phyloP scores from a whole-genome alignment of 2,888 invertebrate species.

The Oligia strigilis region DNA sequence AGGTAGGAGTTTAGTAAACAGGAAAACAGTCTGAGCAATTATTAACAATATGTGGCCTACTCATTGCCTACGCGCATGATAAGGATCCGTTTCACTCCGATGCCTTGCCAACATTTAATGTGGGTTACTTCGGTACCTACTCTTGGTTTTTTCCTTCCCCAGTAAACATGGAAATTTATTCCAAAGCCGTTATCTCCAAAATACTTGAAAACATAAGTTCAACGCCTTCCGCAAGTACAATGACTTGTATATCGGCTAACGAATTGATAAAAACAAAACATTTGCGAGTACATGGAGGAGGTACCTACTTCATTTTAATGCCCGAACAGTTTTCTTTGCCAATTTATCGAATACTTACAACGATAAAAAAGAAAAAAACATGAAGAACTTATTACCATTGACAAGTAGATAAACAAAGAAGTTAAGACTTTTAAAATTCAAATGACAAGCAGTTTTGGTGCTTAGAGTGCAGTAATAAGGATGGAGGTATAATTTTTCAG shows the following conservation, averaged over 20 bases:
- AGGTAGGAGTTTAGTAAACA: background rate
- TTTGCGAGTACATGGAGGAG: conserved; percentile 35
- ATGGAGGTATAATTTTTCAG: conserved; percentile 26
- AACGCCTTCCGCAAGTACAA: conserved; percentile 67
- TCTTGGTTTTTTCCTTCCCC: conserved; percentile 34
- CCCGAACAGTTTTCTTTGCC: conserved; percentile 41
- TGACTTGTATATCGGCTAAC: conserved; percentile 52
- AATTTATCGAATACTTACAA: conserved; percentile 63
- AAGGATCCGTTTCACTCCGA: conserved; percentile 58
- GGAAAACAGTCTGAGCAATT: conserved; percentile 10
- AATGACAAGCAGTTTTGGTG: conserved; percentile 41
- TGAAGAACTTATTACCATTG: conserved; percentile 68
- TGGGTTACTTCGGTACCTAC: conserved; percentile 30
- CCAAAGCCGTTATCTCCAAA: conserved; percentile 55
- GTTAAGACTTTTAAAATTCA: conserved; percentile 2
- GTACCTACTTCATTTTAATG: conserved; percentile 48
- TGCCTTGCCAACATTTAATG: conserved; percentile 46
- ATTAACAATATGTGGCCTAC: conserved; percentile 27
- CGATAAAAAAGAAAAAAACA: conserved; percentile 54
- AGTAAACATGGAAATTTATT: conserved; percentile 63
- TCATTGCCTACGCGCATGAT: conserved; percentile 44
- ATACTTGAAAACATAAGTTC: conserved; percentile 58
- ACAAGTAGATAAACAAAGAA: conserved; percentile 64
- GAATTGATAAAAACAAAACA: conserved; percentile 62
- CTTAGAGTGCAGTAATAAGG: conserved; percentile 56